phyloP scores from a whole-genome alignment of 2,797 vertebrate genomes.

The Anas acuta region DNA sequence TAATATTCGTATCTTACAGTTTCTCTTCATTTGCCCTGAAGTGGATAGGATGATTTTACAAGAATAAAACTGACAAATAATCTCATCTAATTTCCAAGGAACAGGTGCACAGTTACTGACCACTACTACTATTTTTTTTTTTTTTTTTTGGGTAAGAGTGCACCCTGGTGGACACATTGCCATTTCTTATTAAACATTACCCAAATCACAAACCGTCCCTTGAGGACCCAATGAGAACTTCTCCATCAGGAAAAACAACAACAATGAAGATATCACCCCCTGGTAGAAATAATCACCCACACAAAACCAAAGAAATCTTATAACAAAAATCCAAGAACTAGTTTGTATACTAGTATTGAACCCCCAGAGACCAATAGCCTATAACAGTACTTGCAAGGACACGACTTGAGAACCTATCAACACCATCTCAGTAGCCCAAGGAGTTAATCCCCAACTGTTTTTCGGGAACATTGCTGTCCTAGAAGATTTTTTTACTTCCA shows the following conservation, averaged over 20 bases:
- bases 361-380: neutral
- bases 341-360: no score
- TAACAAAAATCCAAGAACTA: no score
- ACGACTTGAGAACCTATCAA: neutral
- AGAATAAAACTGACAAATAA: neutral
- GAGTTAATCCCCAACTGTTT: neutral
- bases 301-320: neutral
- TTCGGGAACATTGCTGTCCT: neutral
- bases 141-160: constrained; percentile 33
- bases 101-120: constrained; percentile 2
- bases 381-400: neutral
- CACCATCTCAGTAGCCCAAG: neutral
- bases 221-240: neutral
- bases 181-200: constrained; percentile 29
- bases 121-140: neutral
- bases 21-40: neutral
- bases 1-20: neutral
- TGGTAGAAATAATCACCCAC: neutral
- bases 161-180: constrained; percentile 37
- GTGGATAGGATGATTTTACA: neutral
- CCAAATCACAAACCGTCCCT: neutral
- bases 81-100: neutral
- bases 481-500: neutral
- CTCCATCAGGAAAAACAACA: neutral
- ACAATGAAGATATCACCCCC: neutral